Evolutionary conservation across 2,797 vertebrate species (phyloP).

Genomic region (Rallus crepitans): DNA sequence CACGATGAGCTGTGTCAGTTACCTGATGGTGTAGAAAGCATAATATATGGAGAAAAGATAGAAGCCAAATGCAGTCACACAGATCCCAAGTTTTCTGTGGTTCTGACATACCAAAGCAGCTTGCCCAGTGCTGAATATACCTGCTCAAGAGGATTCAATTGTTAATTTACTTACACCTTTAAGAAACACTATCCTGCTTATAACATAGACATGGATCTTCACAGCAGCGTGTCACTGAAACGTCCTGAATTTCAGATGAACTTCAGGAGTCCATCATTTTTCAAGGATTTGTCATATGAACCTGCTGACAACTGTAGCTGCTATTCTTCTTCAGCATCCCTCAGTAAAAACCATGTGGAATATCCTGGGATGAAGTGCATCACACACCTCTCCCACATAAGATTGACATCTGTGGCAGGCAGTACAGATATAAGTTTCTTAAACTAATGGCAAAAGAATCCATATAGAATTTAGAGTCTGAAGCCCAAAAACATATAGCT

Average conservation of each 20-base stretch:
- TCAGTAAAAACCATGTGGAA: neutral
- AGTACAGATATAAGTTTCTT: neutral
- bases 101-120: neutral
- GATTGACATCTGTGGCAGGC: neutral
- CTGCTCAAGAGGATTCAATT: rapidly evolving
- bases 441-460: neutral
- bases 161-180: neutral
- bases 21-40: neutral
- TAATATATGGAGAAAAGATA: neutral
- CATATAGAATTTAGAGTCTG: neutral
- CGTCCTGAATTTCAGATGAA: neutral
- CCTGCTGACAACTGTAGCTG: neutral
- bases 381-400: neutral
- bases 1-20: neutral
- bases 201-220: neutral
- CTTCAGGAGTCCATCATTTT: neutral
- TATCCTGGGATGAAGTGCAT: neutral
- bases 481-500: neutral
- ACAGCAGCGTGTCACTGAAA: neutral
- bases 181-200: neutral
- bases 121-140: neutral
- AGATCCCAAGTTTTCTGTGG: neutral
- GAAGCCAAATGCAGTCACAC: neutral
- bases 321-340: neutral
- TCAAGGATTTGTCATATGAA: conserved; percentile 19